A percentile compares a stretch with the other conserved stretches of the same genome.
Conservation (phyloP, 2,113 vertebrate species). For the Ceyx melanurus region DNA sequence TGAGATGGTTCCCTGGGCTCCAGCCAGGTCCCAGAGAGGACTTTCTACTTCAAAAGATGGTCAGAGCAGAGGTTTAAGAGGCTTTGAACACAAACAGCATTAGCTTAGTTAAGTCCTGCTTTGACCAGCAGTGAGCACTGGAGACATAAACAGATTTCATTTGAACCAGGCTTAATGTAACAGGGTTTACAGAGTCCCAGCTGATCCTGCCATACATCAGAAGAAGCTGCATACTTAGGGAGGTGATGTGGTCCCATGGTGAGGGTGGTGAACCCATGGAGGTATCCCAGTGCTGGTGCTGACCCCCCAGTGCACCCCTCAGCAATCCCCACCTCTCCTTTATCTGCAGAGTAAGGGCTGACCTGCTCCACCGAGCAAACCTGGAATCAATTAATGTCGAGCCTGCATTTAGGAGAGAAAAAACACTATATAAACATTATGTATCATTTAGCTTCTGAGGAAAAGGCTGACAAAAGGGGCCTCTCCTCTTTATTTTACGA, state of each 20-base stretch:
- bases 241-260: neutral
- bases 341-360: slow-evolving; percentile 16
- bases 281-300: neutral
- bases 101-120: slow-evolving; percentile 28
- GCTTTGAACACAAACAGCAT: slow-evolving; percentile 4
- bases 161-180: slow-evolving; percentile 24
- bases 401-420: slow-evolving; percentile 55
- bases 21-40: neutral
- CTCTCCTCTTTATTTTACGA: neutral
- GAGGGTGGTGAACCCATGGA: neutral
- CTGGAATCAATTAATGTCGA: slow-evolving; percentile 68
- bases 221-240: neutral
- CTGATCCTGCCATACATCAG: neutral
- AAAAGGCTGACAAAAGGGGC: slow-evolving; percentile 46
- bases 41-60: neutral
- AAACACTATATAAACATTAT: slow-evolving; percentile 63
- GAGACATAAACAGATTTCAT: slow-evolving; percentile 56
- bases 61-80: slow-evolving; percentile 26
- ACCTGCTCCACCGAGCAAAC: slow-evolving; percentile 25
- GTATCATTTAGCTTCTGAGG: slow-evolving; percentile 61
- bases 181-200: slow-evolving; percentile 12
- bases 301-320: neutral
- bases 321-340: neutral
- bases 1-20: neutral
- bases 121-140: neutral